Conservation (phyloP, 2,888 invertebrate species). For the Diadromus collaris region DNA sequence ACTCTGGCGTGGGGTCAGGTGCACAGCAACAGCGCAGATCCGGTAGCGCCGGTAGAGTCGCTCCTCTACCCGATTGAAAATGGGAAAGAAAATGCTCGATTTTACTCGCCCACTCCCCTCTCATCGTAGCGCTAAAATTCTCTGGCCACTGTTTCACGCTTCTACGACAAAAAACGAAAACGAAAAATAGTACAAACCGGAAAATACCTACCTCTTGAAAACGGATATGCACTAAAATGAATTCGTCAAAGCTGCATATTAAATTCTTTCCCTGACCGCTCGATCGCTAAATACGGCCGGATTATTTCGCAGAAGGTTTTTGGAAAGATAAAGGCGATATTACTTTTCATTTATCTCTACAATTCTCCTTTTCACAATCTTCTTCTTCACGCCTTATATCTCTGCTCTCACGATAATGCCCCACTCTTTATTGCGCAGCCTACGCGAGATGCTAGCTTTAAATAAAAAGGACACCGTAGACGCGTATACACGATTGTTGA, state of each 20-base stretch:
- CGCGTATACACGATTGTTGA: constrained; percentile 54
- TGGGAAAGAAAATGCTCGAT: constrained; percentile 38
- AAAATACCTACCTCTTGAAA: neutral
- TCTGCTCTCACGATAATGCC: constrained; percentile 43
- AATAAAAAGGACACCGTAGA: constrained; percentile 41
- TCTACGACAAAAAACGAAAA: neutral
- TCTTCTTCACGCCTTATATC: constrained; percentile 48
- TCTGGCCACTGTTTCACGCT: constrained; percentile 2
- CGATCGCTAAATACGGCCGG: neutral
- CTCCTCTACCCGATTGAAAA: constrained; percentile 28
- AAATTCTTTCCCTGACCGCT: neutral
- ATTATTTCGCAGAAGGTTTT: neutral
- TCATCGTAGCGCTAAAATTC: neutral
- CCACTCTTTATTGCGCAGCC: constrained; percentile 52
- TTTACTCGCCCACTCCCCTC: neutral
- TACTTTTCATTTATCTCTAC: constrained; percentile 32
- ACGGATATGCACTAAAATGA: neutral
- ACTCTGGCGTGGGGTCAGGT: constrained; percentile 53
- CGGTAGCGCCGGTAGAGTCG: constrained; percentile 31
- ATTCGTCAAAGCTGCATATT: neutral
- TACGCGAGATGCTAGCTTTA: constrained; percentile 12
- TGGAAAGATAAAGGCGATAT: neutral
- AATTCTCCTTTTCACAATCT: constrained; percentile 12
- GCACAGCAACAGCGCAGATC: constrained; percentile 49
- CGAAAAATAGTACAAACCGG: neutral